Evolutionary conservation across 2,797 vertebrate species (phyloP).

Genomic region (Macrochelys suwanniensis): DNA sequence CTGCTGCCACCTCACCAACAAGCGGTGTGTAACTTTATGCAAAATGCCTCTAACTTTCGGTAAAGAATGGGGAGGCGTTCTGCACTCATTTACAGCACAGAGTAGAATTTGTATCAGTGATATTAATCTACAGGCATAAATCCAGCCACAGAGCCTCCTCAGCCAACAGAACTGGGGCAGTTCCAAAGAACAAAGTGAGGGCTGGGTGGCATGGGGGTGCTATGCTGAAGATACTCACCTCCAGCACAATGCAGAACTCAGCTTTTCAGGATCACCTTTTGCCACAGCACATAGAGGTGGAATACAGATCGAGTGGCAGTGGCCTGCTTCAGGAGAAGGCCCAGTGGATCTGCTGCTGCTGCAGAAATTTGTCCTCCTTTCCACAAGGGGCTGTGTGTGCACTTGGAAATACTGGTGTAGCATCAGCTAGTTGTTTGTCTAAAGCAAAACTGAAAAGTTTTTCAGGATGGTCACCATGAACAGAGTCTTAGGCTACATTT

Average conservation of each 20-base stretch:
- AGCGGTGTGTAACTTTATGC: neutral
- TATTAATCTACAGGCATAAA: neutral
- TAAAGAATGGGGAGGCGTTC: neutral
- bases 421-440: neutral
- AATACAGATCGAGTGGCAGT: neutral
- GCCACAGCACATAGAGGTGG: neutral
- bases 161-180: neutral
- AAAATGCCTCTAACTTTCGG: neutral
- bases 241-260: neutral
- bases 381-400: neutral
- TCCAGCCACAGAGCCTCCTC: neutral
- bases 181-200: neutral
- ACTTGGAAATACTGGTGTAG: neutral
- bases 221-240: neutral
- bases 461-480: neutral
- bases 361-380: neutral
- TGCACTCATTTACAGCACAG: neutral
- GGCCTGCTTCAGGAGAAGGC: neutral
- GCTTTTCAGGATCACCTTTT: neutral
- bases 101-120: accelerated
- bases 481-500: neutral
- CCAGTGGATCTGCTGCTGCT: too few species aligned
- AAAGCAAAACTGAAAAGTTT: neutral
- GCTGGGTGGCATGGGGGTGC: neutral
- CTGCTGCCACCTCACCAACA: slow-evolving; percentile 21